These are phyloP conservation scores for Diarsia dahlii DNA, from an alignment of 2,888 invertebrate genomes.

Conservation along the genomic window DNA sequence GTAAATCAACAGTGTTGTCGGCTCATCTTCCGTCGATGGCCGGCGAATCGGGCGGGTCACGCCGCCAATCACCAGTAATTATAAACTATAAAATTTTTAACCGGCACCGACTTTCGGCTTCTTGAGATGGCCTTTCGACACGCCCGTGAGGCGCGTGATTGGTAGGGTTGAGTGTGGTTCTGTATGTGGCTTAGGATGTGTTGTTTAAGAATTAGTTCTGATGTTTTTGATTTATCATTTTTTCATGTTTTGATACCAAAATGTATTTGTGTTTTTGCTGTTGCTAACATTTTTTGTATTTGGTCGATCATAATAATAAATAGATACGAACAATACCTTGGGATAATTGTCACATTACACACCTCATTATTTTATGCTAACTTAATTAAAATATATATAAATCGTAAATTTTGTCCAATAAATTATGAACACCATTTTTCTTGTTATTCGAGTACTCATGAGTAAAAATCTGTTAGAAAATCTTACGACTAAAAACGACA, in stretches of 20 bases:
- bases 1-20: constrained; percentile 66
- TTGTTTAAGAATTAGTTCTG: not conserved
- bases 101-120: constrained; percentile 87
- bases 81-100: constrained; percentile 88
- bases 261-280: too few species aligned
- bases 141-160: constrained; percentile 72
- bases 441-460: too few species aligned
- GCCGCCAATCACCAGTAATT: constrained; percentile 87
- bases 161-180: constrained; percentile 72
- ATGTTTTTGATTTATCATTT: not conserved
- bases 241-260: too few species aligned
- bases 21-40: constrained; percentile 64
- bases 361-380: too few species aligned
- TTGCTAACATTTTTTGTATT: too few species aligned
- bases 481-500: too few species aligned
- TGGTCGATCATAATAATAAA: not conserved
- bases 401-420: too few species aligned
- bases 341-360: too few species aligned
- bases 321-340: not conserved
- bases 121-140: constrained; percentile 88
- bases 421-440: too few species aligned
- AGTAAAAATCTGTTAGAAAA: too few species aligned
- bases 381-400: too few species aligned
- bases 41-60: constrained; percentile 81
- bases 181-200: constrained; percentile 62